A percentile compares a stretch with the other conserved stretches of the same genome.
Conservation (phyloP, 2,797 vertebrate species). For the Masticophis lateralis region DNA sequence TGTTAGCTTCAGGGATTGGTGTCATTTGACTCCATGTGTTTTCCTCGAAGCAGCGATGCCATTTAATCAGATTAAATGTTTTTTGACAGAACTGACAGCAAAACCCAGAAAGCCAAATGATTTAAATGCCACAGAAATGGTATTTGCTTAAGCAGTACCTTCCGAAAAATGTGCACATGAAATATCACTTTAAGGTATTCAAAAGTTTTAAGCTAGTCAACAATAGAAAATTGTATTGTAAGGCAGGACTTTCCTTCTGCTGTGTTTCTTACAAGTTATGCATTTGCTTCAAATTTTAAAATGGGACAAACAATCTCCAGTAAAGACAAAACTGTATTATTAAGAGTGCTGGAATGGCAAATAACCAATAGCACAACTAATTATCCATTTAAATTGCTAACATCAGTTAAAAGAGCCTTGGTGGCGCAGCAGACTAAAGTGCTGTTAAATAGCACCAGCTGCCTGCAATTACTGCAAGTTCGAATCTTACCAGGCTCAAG, state of each 20-base stretch:
- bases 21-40: not conserved
- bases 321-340: not conserved
- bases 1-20: conserved; percentile 3
- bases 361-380: not conserved
- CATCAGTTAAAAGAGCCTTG: not conserved
- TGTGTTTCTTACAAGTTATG: not conserved
- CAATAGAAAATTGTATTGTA: not conserved
- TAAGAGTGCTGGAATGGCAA: not conserved
- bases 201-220: not conserved
- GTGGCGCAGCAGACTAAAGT: too few relatives aligned
- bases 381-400: not conserved
- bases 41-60: not conserved
- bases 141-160: not conserved
- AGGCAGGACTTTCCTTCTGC: not conserved
- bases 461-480: too few relatives aligned
- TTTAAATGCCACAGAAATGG: not conserved
- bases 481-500: too few relatives aligned
- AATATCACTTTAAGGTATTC: not conserved
- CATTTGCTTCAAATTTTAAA: not conserved
- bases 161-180: not conserved
- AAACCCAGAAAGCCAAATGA: not conserved
- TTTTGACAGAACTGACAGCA: conserved; percentile 1
- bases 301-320: not conserved
- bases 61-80: conserved; percentile 1
- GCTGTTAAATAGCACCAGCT: too few relatives aligned